These are phyloP conservation scores for Leontopithecus rosalia DNA, from an alignment of 2,797 vertebrate genomes.

Conservation along the genomic window DNA sequence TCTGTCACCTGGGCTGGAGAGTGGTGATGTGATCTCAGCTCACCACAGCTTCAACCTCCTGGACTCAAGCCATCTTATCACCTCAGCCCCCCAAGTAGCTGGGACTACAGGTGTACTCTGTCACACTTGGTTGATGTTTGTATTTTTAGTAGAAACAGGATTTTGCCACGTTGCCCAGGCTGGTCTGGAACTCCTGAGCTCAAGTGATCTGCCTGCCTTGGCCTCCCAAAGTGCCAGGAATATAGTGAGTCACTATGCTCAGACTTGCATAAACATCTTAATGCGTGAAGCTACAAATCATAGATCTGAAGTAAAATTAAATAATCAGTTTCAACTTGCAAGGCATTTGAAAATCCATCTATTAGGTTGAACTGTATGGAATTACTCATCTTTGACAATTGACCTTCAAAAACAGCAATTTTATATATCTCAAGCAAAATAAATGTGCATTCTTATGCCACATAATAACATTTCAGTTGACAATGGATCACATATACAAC, in stretches of 20 bases:
- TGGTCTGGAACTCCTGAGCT: not conserved
- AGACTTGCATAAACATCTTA: not conserved
- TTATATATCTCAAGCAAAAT: not conserved
- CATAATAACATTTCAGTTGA: not conserved
- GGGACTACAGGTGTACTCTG: not conserved
- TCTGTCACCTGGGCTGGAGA: not conserved
- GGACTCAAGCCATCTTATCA: not conserved
- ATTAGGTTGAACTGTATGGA: not conserved
- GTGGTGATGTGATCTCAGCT: not conserved
- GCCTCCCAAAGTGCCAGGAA: not conserved
- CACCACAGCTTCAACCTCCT: not conserved
- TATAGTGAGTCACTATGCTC: not conserved
- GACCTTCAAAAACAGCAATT: not conserved
- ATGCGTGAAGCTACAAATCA: slow-evolving; percentile 1
- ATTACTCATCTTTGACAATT: not conserved
- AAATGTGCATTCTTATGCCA: not conserved
- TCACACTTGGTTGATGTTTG: not conserved
- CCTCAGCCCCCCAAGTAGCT: not conserved
- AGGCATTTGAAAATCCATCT: not conserved
- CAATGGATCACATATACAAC: not conserved
- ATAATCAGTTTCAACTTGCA: not conserved
- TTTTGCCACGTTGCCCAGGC: not conserved
- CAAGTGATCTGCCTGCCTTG: not conserved
- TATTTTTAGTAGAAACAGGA: not conserved
- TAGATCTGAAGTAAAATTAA: slow-evolving; percentile 17